Conservation (phyloP, 2,797 vertebrate genomes). For the Mionectes olivaceus region DNA sequence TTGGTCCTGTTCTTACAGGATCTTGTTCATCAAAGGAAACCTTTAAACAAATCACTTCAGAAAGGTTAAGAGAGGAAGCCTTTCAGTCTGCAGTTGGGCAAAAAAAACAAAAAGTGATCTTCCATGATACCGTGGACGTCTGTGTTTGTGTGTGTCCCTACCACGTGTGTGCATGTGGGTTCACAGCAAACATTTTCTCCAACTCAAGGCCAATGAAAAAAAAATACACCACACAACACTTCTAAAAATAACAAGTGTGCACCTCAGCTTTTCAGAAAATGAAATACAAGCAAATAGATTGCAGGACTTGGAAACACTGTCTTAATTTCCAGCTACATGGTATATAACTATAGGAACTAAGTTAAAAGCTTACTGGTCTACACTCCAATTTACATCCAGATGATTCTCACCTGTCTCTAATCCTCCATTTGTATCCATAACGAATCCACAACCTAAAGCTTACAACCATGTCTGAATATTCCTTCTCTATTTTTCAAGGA, state of each 20-base stretch:
- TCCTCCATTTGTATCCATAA: not conserved
- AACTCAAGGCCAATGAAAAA: not conserved
- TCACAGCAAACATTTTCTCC: not conserved
- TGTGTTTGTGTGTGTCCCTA: not conserved
- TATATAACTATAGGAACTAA: not conserved
- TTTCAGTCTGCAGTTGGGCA: not conserved
- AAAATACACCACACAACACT: fast-evolving
- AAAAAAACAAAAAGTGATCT: not conserved
- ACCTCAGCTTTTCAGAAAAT: not conserved
- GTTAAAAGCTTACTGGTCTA: not conserved
- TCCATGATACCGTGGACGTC: not conserved
- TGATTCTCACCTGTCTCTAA: not conserved
- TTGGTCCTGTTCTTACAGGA: not conserved
- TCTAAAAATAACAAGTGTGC: not conserved
- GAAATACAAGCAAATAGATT: not conserved
- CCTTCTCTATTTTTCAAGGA: not conserved
- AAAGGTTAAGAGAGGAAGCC: not conserved
- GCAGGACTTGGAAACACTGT: not conserved
- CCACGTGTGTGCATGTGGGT: fast-evolving
- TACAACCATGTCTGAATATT: not conserved
- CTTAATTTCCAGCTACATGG: not conserved
- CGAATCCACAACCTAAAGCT: not conserved
- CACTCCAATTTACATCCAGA: not conserved
- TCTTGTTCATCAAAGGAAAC: not conserved
- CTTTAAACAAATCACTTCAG: not conserved